phyloP scores from a whole-genome alignment of 2,888 invertebrate species.

The Hypena proboscidalis region DNA sequence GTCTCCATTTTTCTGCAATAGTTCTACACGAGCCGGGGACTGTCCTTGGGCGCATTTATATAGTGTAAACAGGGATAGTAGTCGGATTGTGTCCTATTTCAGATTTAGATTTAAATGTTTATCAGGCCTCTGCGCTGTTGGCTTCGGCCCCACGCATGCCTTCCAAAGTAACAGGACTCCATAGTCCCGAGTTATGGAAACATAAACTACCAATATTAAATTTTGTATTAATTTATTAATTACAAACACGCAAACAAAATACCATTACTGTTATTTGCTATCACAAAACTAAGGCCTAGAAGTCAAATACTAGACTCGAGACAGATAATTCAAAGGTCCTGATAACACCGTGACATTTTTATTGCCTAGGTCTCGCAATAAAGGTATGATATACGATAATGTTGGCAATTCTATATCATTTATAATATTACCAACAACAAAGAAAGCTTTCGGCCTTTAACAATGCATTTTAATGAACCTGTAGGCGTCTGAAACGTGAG shows the following conservation, averaged over 20 bases:
- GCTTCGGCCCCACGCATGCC: no score
- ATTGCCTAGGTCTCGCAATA: constrained; percentile 27
- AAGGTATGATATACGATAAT: constrained; percentile 34
- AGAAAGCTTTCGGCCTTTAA: constrained; percentile 30
- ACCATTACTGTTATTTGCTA: neutral
- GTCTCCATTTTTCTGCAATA: no score
- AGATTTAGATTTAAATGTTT: no score
- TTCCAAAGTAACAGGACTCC: no score
- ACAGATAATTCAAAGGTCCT: constrained; percentile 24
- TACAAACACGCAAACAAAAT: neutral
- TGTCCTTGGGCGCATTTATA: no score
- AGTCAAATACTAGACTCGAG: constrained; percentile 13
- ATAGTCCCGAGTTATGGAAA: no score
- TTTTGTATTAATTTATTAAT: no score
- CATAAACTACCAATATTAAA: no score
- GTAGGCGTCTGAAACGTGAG: constrained; percentile 35
- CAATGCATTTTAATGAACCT: constrained; percentile 39
- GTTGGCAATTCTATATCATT: constrained; percentile 31
- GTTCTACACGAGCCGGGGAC: no score
- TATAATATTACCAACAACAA: constrained; percentile 27
- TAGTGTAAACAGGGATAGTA: no score
- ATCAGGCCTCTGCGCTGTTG: no score
- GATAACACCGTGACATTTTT: constrained; percentile 23
- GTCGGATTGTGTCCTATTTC: no score
- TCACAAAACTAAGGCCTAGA: constrained; percentile 7